These are phyloP conservation scores for Patiria pectinifera DNA, from an alignment of 53 echinoderm and acorn worm genomes.

Conservation along the genomic window DNA sequence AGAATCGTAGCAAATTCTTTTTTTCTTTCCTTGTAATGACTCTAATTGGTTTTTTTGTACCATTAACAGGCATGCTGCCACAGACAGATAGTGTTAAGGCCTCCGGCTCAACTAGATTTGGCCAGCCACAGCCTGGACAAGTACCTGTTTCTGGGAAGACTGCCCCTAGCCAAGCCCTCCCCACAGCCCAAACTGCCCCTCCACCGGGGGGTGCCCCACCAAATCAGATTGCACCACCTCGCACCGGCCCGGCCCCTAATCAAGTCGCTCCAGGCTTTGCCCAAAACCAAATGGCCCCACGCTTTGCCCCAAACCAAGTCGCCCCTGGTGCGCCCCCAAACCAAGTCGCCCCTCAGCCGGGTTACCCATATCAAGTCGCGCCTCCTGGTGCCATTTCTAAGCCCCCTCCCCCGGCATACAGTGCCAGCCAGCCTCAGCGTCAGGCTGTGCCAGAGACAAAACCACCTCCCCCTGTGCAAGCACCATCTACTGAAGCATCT, in stretches of 20 bases:
- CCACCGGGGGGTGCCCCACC: conserved; percentile 23
- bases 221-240: not conserved
- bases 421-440: not conserved
- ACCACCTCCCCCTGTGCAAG: conserved; percentile 36
- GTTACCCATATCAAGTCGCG: not conserved
- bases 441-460: conserved; percentile 34
- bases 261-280: not conserved
- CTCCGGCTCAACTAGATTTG: not conserved
- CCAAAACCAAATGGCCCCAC: not conserved
- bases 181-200: conserved; percentile 16
- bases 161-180: not conserved
- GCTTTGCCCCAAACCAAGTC: conserved; percentile 6
- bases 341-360: not conserved
- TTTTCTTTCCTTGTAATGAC: not conserved
- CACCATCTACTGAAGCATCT: conserved; percentile 14
- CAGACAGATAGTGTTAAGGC: not conserved
- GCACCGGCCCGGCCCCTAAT: not conserved
- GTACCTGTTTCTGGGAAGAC: not conserved
- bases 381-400: not conserved
- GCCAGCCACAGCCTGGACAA: not conserved
- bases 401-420: conserved; percentile 19
- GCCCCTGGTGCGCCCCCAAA: conserved; percentile 18
- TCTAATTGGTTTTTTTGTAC: not conserved
- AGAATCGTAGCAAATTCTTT: not conserved
- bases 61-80: not conserved